Base-by-base conservation (phyloP, 2,888 invertebrate genomes). In the Cephalotes varians region DNA sequence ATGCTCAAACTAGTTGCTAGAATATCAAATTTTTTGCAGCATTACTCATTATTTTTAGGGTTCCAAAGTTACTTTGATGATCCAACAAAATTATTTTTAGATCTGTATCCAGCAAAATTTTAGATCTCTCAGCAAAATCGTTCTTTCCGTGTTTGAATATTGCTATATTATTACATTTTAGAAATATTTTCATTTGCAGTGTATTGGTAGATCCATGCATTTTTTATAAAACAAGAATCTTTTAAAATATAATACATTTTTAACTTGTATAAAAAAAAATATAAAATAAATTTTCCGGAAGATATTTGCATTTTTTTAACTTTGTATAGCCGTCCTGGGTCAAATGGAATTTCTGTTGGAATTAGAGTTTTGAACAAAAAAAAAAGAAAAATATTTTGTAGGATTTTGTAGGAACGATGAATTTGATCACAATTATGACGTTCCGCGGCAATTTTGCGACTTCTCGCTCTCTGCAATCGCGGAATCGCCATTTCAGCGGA, bases 401-500 rank as follows among this genome's bases (percentile, higher is more conserved):
- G 34, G 7, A 18, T 25, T 73, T 44, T 7, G 31, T 28, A 21
- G 21, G 44, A 58, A n/a, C 31, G n/a, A 21, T 21, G 25, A 40
- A 60, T 56, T 44, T 44, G 44, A 73, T 47, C n/a, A 9, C 34
- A 31, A 31, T 44, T 28, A 21, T n/a, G 15, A 74, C 37, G 44
- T 47, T 60, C 21, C 44, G 31, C 18, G 73, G 4, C 49, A 62
- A 74, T 62, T 62, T 74, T 25, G 62, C 25, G 62, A 18, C 18
- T 49, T 74, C 44, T 60, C 31, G 44, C 15, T 60, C 31, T 60
- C n/a, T 47, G 21, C 44, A 31, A 12, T n/a, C 40, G 12, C 25
- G 72, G 34, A 72, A 56, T 82, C 69, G 83, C 58, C 56, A 83
- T 83, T 83, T 56, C 40, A 65, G 18, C 51, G 49, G 65, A 56